phyloP scores from a whole-genome alignment of 2,797 vertebrate genomes.

The Paratrypauchen microcephalus region DNA sequence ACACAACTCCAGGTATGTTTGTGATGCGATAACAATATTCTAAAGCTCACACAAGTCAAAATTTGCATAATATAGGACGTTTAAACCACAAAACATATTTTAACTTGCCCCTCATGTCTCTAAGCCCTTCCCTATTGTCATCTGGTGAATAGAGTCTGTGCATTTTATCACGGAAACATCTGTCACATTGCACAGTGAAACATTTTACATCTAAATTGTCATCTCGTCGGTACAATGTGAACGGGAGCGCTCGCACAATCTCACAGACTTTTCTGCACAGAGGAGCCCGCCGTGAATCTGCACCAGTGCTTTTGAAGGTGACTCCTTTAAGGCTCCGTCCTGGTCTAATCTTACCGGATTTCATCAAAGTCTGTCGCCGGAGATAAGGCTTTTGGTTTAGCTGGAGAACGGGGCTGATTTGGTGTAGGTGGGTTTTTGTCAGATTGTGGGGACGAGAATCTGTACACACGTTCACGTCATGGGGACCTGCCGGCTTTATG shows the following conservation, averaged over 20 bases:
- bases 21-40: no score
- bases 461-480: no score
- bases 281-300: constrained; percentile 63
- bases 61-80: no score
- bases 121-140: neutral
- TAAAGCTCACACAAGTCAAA: no score
- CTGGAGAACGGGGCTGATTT: constrained; percentile 34
- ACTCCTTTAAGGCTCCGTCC: constrained; percentile 74
- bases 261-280: neutral
- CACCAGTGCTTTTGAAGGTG: constrained; percentile 70
- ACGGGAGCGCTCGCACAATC: neutral
- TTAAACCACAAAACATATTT: constrained; percentile 10
- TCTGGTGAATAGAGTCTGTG: neutral
- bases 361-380: constrained; percentile 69
- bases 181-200: neutral
- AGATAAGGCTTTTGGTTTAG: constrained; percentile 71
- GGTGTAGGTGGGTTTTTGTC: neutral
- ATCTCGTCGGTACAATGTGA: neutral
- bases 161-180: neutral
- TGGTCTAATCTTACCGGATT: constrained; percentile 77
- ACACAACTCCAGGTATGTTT: no score
- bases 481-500: no score
- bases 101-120: neutral
- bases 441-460: neutral
- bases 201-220: constrained; percentile 6